Evolutionary conservation across 2,797 vertebrate species (phyloP), one percentile per base, ranked within the genome.

Genomic region (Pseudomugil tenellus): DNA sequence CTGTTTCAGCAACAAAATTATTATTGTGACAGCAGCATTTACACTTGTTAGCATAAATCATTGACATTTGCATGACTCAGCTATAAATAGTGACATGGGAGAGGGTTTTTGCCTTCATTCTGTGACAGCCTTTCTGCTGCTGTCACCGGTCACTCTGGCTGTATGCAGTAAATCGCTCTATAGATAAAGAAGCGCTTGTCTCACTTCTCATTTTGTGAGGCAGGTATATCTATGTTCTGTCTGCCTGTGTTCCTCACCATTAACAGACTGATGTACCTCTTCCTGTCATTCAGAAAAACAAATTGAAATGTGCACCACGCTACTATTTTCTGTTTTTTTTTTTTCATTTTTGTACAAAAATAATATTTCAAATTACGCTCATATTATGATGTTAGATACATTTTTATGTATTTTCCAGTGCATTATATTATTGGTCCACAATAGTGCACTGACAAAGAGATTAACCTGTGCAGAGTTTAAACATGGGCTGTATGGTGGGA

Each of bases 31-130:
- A 85, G 84, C 74, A 21, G 74, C 67, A 75, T 91, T 88, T 89
- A 90, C 83, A 88, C 21, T 55, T 90, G 89, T 87, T 84, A 88
- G 87, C 83, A 90, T 90, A 90, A 92, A 92, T 92, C 86, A 91
- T 85, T 91, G 84, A 91, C 87, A 89, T 92, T 84, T 87, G 76
- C 74, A 72, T 39, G 17, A 23, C 76, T 53, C 63, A 21, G 81
- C 85, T 88, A 90, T 90, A 91, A 91, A 93, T 93, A 91, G 87
- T 43, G 54, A 68, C 55, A 60, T 6, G 21, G 61, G 58, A 77
- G 72, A 75, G 72, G 74, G 73, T 66, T 67, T 64, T 68, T 72
- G 69, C 70, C 83, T 80, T 85, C 75, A 74, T 80, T 62, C 68
- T 63, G 52, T 77, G 82, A 88, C 77, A 86, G 83, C 68, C 59